Evolutionary conservation across 2,888 invertebrate genomes (phyloP).

Genomic region (Pterostichus madidus): DNA sequence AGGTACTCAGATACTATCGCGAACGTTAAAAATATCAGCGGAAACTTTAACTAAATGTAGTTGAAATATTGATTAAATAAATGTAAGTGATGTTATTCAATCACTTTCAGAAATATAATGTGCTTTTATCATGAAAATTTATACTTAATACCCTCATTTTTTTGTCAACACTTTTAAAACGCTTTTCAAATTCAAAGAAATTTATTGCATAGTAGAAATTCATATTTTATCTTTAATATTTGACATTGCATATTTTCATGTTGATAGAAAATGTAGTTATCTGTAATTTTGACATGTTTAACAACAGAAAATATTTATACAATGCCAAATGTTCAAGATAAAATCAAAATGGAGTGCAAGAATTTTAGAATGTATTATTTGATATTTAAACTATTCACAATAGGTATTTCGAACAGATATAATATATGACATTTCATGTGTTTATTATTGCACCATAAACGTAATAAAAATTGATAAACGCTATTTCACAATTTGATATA

Average conservation of each 20-base stretch:
- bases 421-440: conserved; percentile 6
- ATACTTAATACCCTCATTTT: conserved; percentile 34
- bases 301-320: no score
- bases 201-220: no score
- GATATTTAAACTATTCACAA: no score
- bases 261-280: no score
- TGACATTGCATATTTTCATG: no score
- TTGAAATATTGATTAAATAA: conserved; percentile 54
- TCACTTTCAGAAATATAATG: conserved; percentile 35
- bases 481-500: conserved; percentile 17
- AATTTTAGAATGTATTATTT: conserved; percentile 1
- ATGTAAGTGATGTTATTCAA: conserved; percentile 31
- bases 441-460: conserved; percentile 35
- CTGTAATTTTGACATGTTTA: no score
- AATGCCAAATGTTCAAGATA: no score
- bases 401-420: no score
- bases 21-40: conserved; percentile 24
- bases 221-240: no score
- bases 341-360: not conserved
- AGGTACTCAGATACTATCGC: conserved; percentile 35
- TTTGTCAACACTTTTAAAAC: conserved; percentile 37
- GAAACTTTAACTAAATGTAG: conserved; percentile 44
- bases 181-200: not conserved
- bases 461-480: conserved; percentile 3
- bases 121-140: conserved; percentile 29